A percentile compares a stretch with the other conserved stretches of the same genome.
Conservation (phyloP, 2,113 vertebrate genomes). For the Rhinichthys klamathensis region DNA sequence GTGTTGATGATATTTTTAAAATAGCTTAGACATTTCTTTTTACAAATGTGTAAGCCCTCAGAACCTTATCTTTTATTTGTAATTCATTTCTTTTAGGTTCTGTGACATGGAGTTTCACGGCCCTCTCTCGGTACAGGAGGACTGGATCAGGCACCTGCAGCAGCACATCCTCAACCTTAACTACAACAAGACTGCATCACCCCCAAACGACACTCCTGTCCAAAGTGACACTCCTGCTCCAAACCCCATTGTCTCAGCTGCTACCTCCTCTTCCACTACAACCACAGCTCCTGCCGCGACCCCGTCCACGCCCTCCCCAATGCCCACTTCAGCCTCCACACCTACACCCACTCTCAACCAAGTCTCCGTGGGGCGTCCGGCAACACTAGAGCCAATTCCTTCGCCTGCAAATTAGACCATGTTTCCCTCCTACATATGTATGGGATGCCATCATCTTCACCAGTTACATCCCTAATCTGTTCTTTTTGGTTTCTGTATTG, state of each 20-base stretch:
- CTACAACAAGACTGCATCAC: slow-evolving; percentile 82
- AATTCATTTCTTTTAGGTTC: slow-evolving; percentile 77
- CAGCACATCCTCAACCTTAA: slow-evolving; percentile 96
- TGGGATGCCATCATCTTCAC: slow-evolving; percentile 9
- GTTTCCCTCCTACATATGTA: neutral
- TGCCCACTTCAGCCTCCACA: slow-evolving; percentile 26
- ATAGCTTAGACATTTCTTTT: neutral
- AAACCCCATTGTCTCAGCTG: slow-evolving; percentile 60
- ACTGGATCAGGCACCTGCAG: slow-evolving; percentile 95
- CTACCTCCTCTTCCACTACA: slow-evolving; percentile 48
- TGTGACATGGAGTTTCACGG: slow-evolving; percentile 96
- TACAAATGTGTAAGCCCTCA: neutral
- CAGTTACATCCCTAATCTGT: neutral
- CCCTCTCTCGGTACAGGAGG: slow-evolving; percentile 93
- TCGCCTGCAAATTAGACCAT: slow-evolving; percentile 41
- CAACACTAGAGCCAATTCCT: slow-evolving; percentile 42
- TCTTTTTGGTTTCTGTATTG: neutral
- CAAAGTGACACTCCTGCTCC: slow-evolving; percentile 60
- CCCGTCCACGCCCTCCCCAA: slow-evolving; percentile 22
- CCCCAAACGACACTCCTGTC: slow-evolving; percentile 58
- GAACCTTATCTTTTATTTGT: neutral
- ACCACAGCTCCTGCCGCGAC: slow-evolving; percentile 30
- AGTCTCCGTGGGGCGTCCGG: slow-evolving; percentile 11
- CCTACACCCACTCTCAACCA: slow-evolving; percentile 22
- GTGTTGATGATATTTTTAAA: neutral